These are phyloP conservation scores for Linyphia triangularis DNA, from an alignment of 2,888 invertebrate species.

Conservation along the genomic window DNA sequence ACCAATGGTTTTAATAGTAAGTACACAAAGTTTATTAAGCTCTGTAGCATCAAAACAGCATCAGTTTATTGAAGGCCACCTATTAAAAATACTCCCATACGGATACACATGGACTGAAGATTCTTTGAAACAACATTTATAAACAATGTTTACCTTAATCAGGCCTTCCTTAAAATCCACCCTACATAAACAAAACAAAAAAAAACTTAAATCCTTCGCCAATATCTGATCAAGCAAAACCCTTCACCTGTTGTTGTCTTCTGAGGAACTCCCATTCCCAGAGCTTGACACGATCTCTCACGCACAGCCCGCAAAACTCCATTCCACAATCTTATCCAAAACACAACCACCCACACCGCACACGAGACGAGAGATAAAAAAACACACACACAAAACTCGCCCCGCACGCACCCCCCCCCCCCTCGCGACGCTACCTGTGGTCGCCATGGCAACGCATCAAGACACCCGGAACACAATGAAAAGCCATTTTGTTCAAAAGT, in stretches of 20 bases:
- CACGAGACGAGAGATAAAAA: constrained; percentile 10
- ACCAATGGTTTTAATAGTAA: too few relatives aligned
- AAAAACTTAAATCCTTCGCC: neutral
- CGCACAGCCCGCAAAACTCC: constrained; percentile 69
- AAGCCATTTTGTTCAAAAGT: too few relatives aligned
- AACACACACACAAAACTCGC: neutral
- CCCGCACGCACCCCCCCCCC: neutral
- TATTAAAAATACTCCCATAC: too few relatives aligned
- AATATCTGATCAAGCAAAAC: neutral
- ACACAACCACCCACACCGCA: neutral
- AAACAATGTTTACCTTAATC: too few relatives aligned
- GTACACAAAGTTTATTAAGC: too few relatives aligned
- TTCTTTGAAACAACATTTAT: too few relatives aligned
- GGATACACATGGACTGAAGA: too few relatives aligned
- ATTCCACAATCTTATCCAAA: constrained; percentile 23
- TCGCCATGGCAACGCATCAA: constrained; percentile 64
- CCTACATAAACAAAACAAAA: neutral
- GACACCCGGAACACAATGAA: constrained; percentile 41
- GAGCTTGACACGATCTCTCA: constrained; percentile 61
- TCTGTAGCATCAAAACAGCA: too few relatives aligned
- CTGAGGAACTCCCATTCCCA: constrained; percentile 68
- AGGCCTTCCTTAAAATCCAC: neutral
- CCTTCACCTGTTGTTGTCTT: constrained; percentile 58
- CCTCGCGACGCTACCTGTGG: constrained; percentile 4
- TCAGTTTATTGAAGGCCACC: too few relatives aligned